Conservation (phyloP, 2,797 vertebrate species). For the Catostomus latipinnis region DNA sequence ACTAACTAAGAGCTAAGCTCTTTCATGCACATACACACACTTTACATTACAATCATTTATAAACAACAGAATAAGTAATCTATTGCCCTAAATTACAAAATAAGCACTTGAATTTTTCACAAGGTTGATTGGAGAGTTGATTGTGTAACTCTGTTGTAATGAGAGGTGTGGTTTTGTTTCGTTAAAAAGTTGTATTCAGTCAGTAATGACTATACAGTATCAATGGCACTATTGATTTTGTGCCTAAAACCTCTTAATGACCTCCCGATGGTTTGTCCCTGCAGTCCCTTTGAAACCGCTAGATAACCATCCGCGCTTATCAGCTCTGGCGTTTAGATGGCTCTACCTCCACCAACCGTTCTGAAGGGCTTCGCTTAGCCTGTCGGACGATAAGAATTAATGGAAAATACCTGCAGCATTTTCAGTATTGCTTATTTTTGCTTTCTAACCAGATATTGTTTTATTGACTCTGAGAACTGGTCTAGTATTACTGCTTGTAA, state of each 20-base stretch:
- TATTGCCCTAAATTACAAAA: not conserved
- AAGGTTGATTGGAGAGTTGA: no score
- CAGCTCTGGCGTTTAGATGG: slow-evolving; percentile 4
- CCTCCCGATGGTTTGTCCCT: slow-evolving; percentile 14
- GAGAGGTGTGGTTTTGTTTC: slow-evolving; percentile 2
- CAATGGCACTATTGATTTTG: slow-evolving; percentile 25
- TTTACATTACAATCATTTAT: slow-evolving; percentile 14
- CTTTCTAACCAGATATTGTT: not conserved
- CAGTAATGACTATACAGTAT: slow-evolving; percentile 13
- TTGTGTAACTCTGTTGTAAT: not conserved
- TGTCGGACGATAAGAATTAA: slow-evolving; percentile 31
- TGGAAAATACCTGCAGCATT: slow-evolving; percentile 29
- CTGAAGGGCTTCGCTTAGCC: slow-evolving; percentile 14
- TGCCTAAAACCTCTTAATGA: slow-evolving; percentile 34
- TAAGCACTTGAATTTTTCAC: not conserved
- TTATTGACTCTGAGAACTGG: slow-evolving; percentile 15
- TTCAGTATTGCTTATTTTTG: not conserved
- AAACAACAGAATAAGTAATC: slow-evolving; percentile 10
- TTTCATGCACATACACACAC: no score
- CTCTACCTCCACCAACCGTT: slow-evolving; percentile 5
- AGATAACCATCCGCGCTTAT: slow-evolving; percentile 6
- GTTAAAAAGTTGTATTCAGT: slow-evolving; percentile 1
- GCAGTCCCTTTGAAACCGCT: not conserved
- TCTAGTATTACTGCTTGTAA: not conserved
- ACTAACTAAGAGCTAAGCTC: slow-evolving; percentile 21